A percentile compares a stretch with the other conserved stretches of the same genome.
These are phyloP conservation scores for Recurvirostra avosetta DNA, from an alignment of 2,113 vertebrate species.

Conservation along the genomic window DNA sequence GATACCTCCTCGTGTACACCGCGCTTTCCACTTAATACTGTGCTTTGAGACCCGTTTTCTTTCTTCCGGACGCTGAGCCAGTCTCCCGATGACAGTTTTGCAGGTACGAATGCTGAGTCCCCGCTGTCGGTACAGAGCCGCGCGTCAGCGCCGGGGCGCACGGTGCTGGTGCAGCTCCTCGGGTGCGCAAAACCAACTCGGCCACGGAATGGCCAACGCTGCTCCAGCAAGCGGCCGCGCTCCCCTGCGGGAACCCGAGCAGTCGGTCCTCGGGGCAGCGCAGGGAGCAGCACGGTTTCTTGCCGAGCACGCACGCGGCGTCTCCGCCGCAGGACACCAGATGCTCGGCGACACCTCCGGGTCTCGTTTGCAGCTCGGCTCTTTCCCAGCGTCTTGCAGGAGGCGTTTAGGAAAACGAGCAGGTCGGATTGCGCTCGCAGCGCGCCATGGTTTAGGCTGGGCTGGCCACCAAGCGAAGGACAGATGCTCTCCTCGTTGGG, in stretches of 20 bases:
- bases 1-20: accelerated
- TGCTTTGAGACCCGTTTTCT: background rate
- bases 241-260: no score
- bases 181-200: no score
- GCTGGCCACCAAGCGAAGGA: no score
- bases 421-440: background rate
- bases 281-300: no score
- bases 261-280: no score
- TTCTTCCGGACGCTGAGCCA: background rate
- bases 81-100: background rate
- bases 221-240: no score
- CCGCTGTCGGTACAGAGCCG: accelerated
- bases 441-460: no score
- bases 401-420: background rate
- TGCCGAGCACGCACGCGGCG: no score
- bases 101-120: accelerated
- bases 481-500: no score
- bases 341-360: background rate
- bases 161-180: background rate
- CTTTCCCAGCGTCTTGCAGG: background rate
- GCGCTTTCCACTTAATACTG: accelerated
- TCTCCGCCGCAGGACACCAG: background rate
- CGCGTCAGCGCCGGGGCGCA: background rate
- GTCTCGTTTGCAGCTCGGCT: background rate
- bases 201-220: no score